Percentiles rank a stretch among this genome's conserved stretches.
These are phyloP conservation scores for Dromococcyx pavoninus DNA, from an alignment of 2,797 vertebrate genomes.

Conservation along the genomic window DNA sequence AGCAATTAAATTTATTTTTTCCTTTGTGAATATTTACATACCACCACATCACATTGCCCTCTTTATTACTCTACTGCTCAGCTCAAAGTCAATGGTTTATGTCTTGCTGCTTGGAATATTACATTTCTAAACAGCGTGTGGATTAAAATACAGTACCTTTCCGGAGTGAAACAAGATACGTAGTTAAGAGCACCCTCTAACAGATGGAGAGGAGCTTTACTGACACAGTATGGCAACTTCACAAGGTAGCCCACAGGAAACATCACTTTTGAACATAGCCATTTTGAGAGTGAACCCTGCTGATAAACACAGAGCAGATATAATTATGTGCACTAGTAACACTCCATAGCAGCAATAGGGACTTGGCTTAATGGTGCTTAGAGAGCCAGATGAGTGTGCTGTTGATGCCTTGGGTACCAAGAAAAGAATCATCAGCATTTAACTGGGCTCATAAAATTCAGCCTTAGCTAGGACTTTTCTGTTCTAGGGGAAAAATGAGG, in stretches of 20 bases:
- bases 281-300: constrained; percentile 20
- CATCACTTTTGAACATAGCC: constrained; percentile 30
- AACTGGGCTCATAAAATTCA: constrained; percentile 10
- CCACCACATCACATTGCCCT: not conserved
- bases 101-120: not conserved
- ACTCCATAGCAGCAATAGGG: not conserved
- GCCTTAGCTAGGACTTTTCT: not conserved
- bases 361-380: constrained; percentile 59
- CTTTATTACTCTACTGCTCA: not conserved
- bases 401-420: constrained; percentile 39
- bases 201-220: constrained; percentile 26
- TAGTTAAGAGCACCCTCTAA: not conserved
- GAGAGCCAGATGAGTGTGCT: constrained; percentile 49
- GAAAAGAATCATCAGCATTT: constrained; percentile 58
- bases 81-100: not conserved
- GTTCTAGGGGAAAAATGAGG: not conserved
- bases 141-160: not conserved
- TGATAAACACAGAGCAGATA: constrained; percentile 49
- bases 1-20: not conserved
- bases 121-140: not conserved
- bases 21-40: not conserved
- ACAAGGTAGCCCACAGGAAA: constrained; percentile 33
- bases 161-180: not conserved
- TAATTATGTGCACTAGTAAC: constrained; percentile 22
- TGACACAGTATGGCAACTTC: not conserved